Percentiles rank a stretch among this genome's conserved stretches.
Conservation (phyloP, 2,888 invertebrate species). For the Yponomeuta malinellus region DNA sequence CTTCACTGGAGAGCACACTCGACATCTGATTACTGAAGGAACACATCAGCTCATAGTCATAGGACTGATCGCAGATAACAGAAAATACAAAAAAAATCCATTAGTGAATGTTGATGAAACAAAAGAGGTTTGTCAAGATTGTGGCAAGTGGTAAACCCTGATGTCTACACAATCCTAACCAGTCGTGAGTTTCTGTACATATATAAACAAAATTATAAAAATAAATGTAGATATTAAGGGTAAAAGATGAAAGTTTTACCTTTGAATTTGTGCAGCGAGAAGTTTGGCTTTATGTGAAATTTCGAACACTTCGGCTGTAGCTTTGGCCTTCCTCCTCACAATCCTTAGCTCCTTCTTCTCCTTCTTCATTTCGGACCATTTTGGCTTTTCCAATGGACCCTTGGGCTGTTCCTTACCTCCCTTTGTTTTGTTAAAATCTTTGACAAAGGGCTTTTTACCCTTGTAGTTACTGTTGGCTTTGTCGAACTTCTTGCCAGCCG, state of each 20-base stretch:
- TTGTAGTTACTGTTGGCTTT: conserved; percentile 10
- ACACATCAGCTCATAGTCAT: too few relatives aligned
- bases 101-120: too few relatives aligned
- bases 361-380: conserved; percentile 85
- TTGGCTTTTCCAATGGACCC: conserved; percentile 60
- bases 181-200: too few relatives aligned
- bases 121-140: too few relatives aligned
- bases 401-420: conserved; percentile 29
- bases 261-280: conserved; percentile 62
- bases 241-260: conserved; percentile 32
- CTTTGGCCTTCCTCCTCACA: conserved; percentile 78
- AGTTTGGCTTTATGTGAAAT: conserved; percentile 64
- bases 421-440: conserved; percentile 15
- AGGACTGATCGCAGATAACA: too few relatives aligned
- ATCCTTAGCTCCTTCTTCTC: conserved; percentile 82
- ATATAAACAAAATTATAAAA: too few relatives aligned
- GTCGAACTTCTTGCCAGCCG: conserved; percentile 5
- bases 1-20: too few relatives aligned
- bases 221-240: neutral
- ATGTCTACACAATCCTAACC: too few relatives aligned
- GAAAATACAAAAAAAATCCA: too few relatives aligned
- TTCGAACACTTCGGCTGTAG: conserved; percentile 61
- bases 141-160: too few relatives aligned
- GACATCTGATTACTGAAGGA: too few relatives aligned
- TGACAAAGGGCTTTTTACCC: conserved; percentile 9